Conservation (phyloP, 64 coral and sea anemone species). For the Montipora capricornis region DNA sequence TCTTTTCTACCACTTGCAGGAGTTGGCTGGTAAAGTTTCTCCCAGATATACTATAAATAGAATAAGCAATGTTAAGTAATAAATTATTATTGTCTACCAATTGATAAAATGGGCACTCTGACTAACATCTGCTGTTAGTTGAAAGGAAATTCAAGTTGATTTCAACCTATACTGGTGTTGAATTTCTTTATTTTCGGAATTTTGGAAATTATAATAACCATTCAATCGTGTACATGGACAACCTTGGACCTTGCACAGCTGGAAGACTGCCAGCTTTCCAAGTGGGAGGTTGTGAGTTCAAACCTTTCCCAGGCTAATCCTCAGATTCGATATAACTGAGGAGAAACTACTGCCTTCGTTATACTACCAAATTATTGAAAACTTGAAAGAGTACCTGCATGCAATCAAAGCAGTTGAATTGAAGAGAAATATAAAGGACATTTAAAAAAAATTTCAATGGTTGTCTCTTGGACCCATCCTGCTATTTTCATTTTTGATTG, state of each 20-base stretch:
- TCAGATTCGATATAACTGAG: constrained; percentile 1
- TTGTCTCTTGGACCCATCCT: neutral
- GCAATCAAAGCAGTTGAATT: neutral
- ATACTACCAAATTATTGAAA: neutral
- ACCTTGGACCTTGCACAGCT: constrained; percentile 16
- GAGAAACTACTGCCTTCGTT: neutral
- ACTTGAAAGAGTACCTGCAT: constrained; percentile 21
- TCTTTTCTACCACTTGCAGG: constrained; percentile 11
- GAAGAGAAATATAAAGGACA: neutral
- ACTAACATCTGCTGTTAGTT: neutral
- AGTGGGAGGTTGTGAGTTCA: neutral
- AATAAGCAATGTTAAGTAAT: neutral
- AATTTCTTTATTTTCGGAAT: neutral
- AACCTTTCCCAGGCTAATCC: neutral
- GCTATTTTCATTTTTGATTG: constrained; percentile 29
- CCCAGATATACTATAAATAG: constrained; percentile 39
- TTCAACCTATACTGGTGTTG: constrained; percentile 17
- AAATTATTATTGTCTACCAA: neutral
- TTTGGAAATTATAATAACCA: neutral
- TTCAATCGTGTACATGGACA: constrained; percentile 21
- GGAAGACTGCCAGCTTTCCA: constrained; percentile 6
- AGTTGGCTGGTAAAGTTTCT: constrained; percentile 24
- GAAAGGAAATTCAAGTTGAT: constrained; percentile 13
- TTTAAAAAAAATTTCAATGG: neutral
- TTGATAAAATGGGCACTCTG: neutral